Conservation (phyloP, 2,888 invertebrate species). For the Theristus sp. region DNA sequence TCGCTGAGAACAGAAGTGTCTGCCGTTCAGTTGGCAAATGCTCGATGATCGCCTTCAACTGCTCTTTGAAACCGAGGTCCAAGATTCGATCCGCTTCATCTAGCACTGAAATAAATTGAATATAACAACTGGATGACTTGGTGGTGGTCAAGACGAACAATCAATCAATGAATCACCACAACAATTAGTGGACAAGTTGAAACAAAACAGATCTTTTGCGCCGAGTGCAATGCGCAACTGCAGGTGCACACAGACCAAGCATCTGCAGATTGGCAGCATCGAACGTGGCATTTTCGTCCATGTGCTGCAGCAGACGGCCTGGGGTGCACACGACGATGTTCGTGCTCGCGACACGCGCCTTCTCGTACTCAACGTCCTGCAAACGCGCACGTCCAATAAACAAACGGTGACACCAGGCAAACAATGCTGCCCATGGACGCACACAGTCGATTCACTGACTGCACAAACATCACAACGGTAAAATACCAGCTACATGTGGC, state of each 20-base stretch:
- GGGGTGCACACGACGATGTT: conserved; percentile 93
- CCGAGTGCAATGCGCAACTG: too few species aligned
- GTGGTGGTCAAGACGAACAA: too few species aligned
- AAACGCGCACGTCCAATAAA: too few species aligned
- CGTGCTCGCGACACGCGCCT: conserved; percentile 64
- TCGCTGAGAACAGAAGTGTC: conserved; percentile 91
- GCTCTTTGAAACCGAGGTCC: conserved; percentile 70
- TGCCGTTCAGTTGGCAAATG: conserved; percentile 70
- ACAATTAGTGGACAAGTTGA: too few species aligned
- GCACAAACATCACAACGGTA: too few species aligned
- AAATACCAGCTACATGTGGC: neutral
- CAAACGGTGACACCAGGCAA: too few species aligned
- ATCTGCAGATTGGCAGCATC: conserved; percentile 37
- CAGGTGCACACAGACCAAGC: neutral
- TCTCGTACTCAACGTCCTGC: conserved; percentile 79
- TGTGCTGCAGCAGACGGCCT: conserved; percentile 81
- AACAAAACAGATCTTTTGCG: too few species aligned
- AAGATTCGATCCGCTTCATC: conserved; percentile 94
- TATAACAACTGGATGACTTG: too few species aligned
- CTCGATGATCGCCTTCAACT: conserved; percentile 76
- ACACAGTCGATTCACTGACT: neutral
- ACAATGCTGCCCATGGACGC: neutral
- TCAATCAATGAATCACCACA: too few species aligned
- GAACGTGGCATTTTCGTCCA: conserved; percentile 80
- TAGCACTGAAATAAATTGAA: too few species aligned